phyloP scores from a whole-genome alignment of 1,140 invertebrate genomes.

The Trichonephila clavata region DNA sequence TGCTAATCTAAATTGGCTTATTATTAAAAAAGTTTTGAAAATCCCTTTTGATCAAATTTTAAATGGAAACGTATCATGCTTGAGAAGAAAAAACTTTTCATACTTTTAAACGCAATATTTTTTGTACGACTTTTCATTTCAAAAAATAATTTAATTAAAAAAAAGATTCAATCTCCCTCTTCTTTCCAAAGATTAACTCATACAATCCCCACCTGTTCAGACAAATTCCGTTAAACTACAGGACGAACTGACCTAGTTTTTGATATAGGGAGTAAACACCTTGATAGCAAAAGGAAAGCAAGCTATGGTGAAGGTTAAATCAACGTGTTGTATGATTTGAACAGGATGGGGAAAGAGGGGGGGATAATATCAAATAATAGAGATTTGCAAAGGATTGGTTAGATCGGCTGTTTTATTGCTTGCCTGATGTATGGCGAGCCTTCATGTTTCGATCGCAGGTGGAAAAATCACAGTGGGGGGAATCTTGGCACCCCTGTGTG shows the following conservation, averaged over 20 bases:
- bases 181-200: too few species aligned
- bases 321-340: not conserved
- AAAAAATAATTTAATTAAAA: too few species aligned
- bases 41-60: too few species aligned
- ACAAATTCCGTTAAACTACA: not conserved
- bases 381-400: constrained; percentile 55
- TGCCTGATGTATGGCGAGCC: not conserved
- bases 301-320: constrained; percentile 14
- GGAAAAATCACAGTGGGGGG: constrained; percentile 45
- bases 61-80: too few species aligned
- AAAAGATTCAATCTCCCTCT: too few species aligned
- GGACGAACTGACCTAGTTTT: not conserved
- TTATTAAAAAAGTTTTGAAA: too few species aligned
- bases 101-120: too few species aligned
- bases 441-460: constrained; percentile 28
- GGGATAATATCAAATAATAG: not conserved
- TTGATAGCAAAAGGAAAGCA: not conserved
- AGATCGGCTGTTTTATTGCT: constrained; percentile 27
- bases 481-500: constrained; percentile 14
- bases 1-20: too few species aligned
- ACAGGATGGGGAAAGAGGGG: too few species aligned
- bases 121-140: too few species aligned
- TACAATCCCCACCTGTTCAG: constrained; percentile 1
- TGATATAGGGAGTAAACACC: not conserved
- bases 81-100: too few species aligned